Conservation (phyloP, 2,888 invertebrate genomes). For the Bellardia bayeri region DNA sequence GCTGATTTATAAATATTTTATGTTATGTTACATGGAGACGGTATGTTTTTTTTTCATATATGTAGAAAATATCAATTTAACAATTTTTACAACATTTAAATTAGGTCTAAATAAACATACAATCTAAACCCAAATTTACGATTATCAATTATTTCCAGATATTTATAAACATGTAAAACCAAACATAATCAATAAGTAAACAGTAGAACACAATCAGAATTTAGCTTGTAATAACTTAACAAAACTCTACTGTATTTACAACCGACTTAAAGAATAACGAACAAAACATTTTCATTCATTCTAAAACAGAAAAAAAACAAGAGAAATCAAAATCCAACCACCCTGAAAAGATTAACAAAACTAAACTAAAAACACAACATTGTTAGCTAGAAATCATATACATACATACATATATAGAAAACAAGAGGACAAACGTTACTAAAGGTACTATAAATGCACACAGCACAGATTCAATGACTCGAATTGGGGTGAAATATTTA, state of each 20-base stretch:
- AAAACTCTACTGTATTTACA: not conserved
- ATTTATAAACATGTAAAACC: slow-evolving; percentile 31
- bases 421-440: not conserved
- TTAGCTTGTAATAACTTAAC: slow-evolving; percentile 12
- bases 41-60: too few relatives aligned
- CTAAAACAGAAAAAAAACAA: not conserved
- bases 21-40: too few relatives aligned
- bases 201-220: not conserved
- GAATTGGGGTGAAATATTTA: slow-evolving; percentile 52
- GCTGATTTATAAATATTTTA: too few relatives aligned
- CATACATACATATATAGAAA: not conserved
- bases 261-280: not conserved
- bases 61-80: too few relatives aligned
- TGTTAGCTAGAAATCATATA: not conserved
- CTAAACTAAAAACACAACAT: slow-evolving; percentile 4
- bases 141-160: not conserved
- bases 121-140: too few relatives aligned
- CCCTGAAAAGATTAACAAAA: slow-evolving; percentile 51
- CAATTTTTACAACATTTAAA: too few relatives aligned
- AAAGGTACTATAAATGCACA: not conserved
- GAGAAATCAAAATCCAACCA: slow-evolving; percentile 49
- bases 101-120: too few relatives aligned
- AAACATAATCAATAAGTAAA: slow-evolving; percentile 23
- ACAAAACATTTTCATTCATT: not conserved
- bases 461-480: not conserved